A percentile compares a stretch with the other conserved stretches of the same genome.
Conservation (phyloP, 2,113 vertebrate species). For the Spea bombifrons region DNA sequence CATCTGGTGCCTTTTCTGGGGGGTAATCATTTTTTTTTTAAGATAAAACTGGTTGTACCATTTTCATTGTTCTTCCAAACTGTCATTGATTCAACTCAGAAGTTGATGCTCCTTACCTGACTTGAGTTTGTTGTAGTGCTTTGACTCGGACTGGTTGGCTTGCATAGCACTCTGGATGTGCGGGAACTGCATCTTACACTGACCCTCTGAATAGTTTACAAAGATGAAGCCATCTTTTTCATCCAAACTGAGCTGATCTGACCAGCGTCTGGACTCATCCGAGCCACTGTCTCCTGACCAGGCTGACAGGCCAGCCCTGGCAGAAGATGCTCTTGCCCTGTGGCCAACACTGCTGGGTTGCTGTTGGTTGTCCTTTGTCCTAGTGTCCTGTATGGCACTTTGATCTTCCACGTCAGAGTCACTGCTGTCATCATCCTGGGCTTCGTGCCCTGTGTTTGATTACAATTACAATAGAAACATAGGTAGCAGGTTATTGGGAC, state of each 20-base stretch:
- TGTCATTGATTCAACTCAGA: neutral
- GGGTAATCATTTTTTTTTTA: no score
- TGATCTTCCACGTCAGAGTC: constrained; percentile 90
- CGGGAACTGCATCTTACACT: constrained; percentile 67
- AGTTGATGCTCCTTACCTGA: constrained; percentile 60
- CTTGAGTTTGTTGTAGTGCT: constrained; percentile 71
- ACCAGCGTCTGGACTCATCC: constrained; percentile 91
- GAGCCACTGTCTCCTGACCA: constrained; percentile 87
- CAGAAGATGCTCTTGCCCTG: constrained; percentile 72
- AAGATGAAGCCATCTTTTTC: constrained; percentile 98
- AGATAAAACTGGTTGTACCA: no score
- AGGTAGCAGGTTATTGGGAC: no score
- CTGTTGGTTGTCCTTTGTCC: constrained; percentile 62
- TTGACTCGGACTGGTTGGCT: constrained; percentile 61
- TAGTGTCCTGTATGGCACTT: constrained; percentile 71
- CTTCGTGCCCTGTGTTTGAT: constrained; percentile 72
- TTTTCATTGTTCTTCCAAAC: no score
- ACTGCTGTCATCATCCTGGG: constrained; percentile 91
- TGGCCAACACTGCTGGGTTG: constrained; percentile 75
- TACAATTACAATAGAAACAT: no score
- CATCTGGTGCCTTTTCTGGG: no score
- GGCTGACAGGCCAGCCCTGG: constrained; percentile 62
- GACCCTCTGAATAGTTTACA: constrained; percentile 93
- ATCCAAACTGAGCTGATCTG: constrained; percentile 91
- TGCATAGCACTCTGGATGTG: constrained; percentile 50